Evolutionary conservation across 2,113 vertebrate genomes (phyloP).

Genomic region (Boleophthalmus pectinirostris): DNA sequence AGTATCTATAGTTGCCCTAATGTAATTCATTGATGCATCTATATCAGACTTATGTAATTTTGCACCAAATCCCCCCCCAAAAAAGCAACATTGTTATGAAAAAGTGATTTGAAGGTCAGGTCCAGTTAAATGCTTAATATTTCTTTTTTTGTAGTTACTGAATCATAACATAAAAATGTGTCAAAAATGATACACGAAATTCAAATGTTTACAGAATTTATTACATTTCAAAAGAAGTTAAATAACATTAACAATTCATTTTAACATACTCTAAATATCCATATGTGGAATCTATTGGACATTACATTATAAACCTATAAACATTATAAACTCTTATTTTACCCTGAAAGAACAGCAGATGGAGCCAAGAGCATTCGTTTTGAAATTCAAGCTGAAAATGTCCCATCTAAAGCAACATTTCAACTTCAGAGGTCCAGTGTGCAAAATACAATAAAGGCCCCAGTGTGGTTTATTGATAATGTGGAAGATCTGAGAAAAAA

Average conservation of each 20-base stretch:
- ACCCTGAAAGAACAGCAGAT: neutral
- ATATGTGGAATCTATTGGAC: neutral
- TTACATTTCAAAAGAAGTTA: constrained; percentile 3
- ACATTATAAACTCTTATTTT: no score
- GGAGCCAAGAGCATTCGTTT: neutral
- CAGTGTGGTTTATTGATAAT: no score
- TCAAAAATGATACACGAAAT: neutral
- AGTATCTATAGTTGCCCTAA: no score
- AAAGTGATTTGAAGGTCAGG: no score
- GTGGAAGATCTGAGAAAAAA: no score
- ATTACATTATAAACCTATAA: neutral
- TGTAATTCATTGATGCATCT: no score
- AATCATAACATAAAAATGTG: neutral
- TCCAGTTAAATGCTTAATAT: no score
- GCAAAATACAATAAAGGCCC: neutral
- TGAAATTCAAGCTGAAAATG: neutral
- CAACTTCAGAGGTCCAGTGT: neutral
- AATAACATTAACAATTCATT: neutral
- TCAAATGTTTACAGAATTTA: neutral
- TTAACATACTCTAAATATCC: neutral
- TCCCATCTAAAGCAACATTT: neutral
- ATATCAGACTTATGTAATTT: no score
- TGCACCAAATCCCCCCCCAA: no score
- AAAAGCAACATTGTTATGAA: no score
- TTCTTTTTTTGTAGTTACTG: no score